These are phyloP conservation scores for Motacilla tschutschensis DNA, from an alignment of 2,113 vertebrate species.

Conservation along the genomic window DNA sequence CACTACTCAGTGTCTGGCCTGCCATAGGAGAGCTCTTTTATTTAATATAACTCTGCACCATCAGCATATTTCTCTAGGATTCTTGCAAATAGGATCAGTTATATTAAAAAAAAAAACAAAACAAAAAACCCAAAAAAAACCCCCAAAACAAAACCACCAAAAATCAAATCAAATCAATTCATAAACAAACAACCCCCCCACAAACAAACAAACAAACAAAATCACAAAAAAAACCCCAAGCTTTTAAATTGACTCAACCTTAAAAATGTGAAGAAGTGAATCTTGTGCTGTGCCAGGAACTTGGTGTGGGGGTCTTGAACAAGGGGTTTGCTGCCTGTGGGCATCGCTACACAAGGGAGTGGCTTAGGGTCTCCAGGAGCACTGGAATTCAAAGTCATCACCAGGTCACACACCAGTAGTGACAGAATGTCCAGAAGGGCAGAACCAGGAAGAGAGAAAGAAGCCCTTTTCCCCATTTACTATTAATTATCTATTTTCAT, in stretches of 20 bases:
- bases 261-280: neutral
- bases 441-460: neutral
- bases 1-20: neutral
- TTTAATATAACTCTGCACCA: neutral
- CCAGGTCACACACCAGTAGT: neutral
- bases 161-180: neutral
- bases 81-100: neutral
- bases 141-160: no score
- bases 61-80: accelerated
- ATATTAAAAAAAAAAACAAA: neutral
- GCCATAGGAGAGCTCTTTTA: neutral
- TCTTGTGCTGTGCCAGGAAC: neutral
- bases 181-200: no score
- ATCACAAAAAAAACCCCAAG: neutral
- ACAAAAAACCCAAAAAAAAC: no score
- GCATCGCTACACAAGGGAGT: accelerated
- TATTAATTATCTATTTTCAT: neutral
- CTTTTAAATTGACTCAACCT: neutral
- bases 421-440: neutral
- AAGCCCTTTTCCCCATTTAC: no score
- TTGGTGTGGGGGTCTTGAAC: neutral
- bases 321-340: neutral
- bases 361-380: neutral
- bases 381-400: neutral
- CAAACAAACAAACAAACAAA: neutral